Evolutionary conservation across 2,888 invertebrate species (phyloP).

Genomic region (Meiosimyza platycephala): DNA sequence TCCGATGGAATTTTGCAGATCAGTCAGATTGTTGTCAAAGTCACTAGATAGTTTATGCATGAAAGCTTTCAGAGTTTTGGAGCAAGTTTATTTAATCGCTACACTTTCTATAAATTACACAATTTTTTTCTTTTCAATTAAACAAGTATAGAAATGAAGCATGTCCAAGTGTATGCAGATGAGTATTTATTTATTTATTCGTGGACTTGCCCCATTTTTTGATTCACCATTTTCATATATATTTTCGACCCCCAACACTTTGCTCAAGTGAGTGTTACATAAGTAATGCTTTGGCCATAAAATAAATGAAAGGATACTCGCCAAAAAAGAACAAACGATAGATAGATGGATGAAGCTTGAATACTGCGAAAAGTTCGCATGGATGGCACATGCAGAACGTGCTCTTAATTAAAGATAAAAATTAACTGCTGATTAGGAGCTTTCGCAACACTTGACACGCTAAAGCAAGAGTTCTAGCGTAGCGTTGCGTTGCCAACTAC

Average conservation of each 20-base stretch:
- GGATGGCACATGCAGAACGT: slow-evolving; percentile 55
- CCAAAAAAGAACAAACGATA: slow-evolving; percentile 1
- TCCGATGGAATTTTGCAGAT: too few species aligned
- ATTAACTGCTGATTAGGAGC: slow-evolving; percentile 66
- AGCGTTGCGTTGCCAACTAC: background rate
- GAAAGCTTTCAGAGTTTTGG: too few species aligned
- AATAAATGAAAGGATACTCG: slow-evolving; percentile 25
- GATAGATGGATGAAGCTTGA: slow-evolving; percentile 6
- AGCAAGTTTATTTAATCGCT: too few species aligned
- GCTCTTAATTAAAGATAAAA: slow-evolving; percentile 66
- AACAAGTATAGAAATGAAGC: too few species aligned
- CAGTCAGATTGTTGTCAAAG: too few species aligned
- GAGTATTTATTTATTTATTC: too few species aligned
- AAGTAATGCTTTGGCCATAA: slow-evolving; percentile 30
- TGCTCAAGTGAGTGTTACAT: slow-evolving; percentile 20
- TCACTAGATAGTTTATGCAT: too few species aligned
- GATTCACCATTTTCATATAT: too few species aligned
- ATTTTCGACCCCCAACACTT: background rate
- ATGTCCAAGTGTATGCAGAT: too few species aligned
- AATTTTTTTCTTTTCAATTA: too few species aligned
- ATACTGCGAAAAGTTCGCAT: slow-evolving; percentile 45
- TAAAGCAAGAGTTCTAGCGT: slow-evolving; percentile 8
- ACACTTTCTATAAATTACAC: too few species aligned
- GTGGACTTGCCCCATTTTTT: too few species aligned
- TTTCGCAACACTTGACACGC: slow-evolving; percentile 60